Conservation (phyloP, 2,797 vertebrate genomes). For the Poeciliopsis gracilis region DNA sequence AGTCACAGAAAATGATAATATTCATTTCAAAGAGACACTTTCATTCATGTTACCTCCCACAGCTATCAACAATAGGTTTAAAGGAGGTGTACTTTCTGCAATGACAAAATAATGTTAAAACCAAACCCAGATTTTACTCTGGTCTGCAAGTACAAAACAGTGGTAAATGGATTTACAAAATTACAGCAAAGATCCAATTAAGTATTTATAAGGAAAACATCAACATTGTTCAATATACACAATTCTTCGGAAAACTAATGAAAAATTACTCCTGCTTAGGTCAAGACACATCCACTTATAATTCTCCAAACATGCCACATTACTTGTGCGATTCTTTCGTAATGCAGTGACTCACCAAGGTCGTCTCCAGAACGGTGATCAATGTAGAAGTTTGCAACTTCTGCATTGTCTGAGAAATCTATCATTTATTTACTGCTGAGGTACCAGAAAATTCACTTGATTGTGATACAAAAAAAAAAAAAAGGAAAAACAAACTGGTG, state of each 20-base stretch:
- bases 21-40: not conserved
- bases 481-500: not conserved
- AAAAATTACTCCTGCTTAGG: not conserved
- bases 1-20: not conserved
- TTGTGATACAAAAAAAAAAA: not conserved
- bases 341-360: too few species aligned
- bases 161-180: constrained; percentile 15
- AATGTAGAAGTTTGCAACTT: not conserved
- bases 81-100: constrained; percentile 28
- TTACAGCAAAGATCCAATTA: not conserved
- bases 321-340: too few species aligned
- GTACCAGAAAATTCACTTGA: not conserved
- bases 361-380: too few species aligned
- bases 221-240: not conserved
- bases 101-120: constrained; percentile 18
- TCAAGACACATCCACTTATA: too few species aligned
- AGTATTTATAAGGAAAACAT: not conserved
- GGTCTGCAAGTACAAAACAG: constrained; percentile 45
- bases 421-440: not conserved
- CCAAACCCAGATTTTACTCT: fast-evolving
- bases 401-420: not conserved
- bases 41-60: constrained; percentile 50
- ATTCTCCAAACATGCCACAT: too few species aligned
- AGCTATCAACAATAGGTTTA: constrained; percentile 11
- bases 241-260: not conserved